Percentiles rank a stretch among this genome's conserved stretches.
phyloP scores from a whole-genome alignment of 2,888 invertebrate genomes.

The Andrena marginata region DNA sequence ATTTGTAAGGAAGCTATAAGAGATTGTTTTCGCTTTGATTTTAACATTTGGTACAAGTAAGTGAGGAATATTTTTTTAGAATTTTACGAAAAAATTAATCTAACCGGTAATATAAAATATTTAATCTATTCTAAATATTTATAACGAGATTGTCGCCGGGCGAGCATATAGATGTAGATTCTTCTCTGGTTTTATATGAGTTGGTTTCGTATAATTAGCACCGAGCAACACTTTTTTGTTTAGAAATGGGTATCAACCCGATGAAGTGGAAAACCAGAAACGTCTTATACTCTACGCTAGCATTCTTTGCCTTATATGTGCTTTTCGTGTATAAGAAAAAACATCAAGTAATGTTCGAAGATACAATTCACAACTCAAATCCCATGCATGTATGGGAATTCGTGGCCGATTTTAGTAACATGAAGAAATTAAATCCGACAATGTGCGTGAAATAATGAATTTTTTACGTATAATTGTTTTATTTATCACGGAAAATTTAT shows the following conservation, averaged over 20 bases:
- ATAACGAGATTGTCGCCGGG: neutral
- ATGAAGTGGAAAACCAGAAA: constrained; percentile 82
- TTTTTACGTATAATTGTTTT: neutral
- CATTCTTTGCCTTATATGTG: constrained; percentile 70
- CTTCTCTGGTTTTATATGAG: neutral
- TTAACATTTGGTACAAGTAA: constrained; percentile 44
- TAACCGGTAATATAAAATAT: neutral
- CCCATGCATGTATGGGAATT: constrained; percentile 90
- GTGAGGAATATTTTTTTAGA: constrained; percentile 8
- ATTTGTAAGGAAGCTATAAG: neutral
- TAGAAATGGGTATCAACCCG: constrained; percentile 79
- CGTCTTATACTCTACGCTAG: constrained; percentile 69
- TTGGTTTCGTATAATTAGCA: neutral
- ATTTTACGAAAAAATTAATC: neutral
- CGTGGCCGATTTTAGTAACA: constrained; percentile 91
- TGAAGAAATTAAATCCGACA: constrained; percentile 90
- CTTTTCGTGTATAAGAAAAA: constrained; percentile 78
- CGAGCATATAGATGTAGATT: neutral
- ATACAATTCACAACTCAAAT: constrained; percentile 86
- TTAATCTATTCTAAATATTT: neutral
- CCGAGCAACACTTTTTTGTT: neutral
- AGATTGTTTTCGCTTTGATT: constrained; percentile 13
- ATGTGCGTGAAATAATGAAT: constrained; percentile 87
- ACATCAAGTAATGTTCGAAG: constrained; percentile 80
- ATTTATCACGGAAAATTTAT: neutral